These are phyloP conservation scores for Rhinogobius similis DNA, from an alignment of 2,113 vertebrate species.

Conservation along the genomic window DNA sequence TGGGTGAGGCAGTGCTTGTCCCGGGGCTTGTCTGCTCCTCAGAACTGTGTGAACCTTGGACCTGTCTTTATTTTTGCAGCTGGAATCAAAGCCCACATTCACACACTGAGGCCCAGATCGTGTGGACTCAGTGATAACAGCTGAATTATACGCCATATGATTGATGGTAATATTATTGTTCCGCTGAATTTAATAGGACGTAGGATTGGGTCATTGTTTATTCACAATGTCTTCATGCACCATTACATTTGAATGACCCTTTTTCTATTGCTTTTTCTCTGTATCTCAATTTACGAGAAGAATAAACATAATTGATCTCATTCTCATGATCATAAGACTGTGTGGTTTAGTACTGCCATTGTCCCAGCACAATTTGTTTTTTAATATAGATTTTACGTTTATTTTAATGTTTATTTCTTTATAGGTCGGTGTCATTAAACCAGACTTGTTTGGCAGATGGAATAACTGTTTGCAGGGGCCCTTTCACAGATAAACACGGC, in stretches of 20 bases:
- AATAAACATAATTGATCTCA: neutral
- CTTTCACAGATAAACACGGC: neutral
- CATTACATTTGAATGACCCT: neutral
- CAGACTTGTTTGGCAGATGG: neutral
- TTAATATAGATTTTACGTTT: neutral
- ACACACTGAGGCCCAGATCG: conserved; percentile 14
- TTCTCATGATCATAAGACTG: neutral
- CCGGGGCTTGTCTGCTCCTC: conserved; percentile 48
- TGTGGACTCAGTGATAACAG: conserved; percentile 13
- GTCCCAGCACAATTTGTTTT: no score
- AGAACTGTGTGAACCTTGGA: conserved; percentile 55
- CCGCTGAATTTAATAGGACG: neutral
- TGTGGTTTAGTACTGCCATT: neutral
- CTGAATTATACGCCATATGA: neutral
- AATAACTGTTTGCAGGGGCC: neutral
- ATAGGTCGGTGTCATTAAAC: neutral
- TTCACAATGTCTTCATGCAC: neutral
- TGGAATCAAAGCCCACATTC: conserved; percentile 64
- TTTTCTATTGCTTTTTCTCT: neutral
- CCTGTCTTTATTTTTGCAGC: conserved; percentile 68
- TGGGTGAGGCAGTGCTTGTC: conserved; percentile 62
- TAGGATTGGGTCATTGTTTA: neutral
- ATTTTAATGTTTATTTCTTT: neutral
- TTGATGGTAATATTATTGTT: neutral
- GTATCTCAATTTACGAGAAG: no score